Conservation (phyloP, 1,140 invertebrate genomes). For the Solenopsis fugax region DNA sequence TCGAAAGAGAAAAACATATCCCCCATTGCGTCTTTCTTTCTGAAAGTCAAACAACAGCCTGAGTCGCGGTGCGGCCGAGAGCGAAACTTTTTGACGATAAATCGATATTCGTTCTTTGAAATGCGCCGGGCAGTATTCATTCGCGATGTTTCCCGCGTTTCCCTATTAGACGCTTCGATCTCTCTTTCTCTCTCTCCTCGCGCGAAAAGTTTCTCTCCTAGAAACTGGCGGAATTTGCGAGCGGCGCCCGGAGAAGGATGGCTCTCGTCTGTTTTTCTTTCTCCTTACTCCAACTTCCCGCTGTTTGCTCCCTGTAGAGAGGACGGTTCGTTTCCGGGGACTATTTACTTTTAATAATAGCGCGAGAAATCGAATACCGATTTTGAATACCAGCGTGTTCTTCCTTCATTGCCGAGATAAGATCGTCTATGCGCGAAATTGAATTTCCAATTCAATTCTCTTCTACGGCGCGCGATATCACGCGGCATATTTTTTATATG, state of each 20-base stretch:
- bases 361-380: slow-evolving; percentile 47
- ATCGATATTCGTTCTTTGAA: slow-evolving; percentile 59
- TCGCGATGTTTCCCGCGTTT: slow-evolving; percentile 47
- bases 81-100: slow-evolving; percentile 59
- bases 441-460: slow-evolving; percentile 59
- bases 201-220: slow-evolving; percentile 18
- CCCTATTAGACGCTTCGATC: slow-evolving; percentile 44
- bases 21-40: slow-evolving; percentile 38
- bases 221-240: slow-evolving; percentile 52
- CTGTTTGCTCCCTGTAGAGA: slow-evolving; percentile 32
- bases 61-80: slow-evolving; percentile 36
- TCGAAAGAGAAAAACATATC: slow-evolving; percentile 45
- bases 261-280: slow-evolving; percentile 54
- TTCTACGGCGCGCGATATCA: slow-evolving; percentile 19
- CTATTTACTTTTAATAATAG: slow-evolving; percentile 64
- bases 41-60: slow-evolving; percentile 52
- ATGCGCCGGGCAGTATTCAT: slow-evolving; percentile 49
- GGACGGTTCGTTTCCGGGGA: slow-evolving; percentile 51
- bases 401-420: slow-evolving; percentile 40
- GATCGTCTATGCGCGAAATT: slow-evolving; percentile 56
- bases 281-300: slow-evolving; percentile 46
- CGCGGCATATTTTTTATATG: slow-evolving; percentile 4
- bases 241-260: slow-evolving; percentile 3
- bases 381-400: slow-evolving; percentile 45
- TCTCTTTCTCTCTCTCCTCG: slow-evolving; percentile 8